Evolutionary conservation across 2,797 vertebrate genomes (phyloP), one percentile per base, ranked within the genome.

Genomic region (Buceros bicornis): DNA sequence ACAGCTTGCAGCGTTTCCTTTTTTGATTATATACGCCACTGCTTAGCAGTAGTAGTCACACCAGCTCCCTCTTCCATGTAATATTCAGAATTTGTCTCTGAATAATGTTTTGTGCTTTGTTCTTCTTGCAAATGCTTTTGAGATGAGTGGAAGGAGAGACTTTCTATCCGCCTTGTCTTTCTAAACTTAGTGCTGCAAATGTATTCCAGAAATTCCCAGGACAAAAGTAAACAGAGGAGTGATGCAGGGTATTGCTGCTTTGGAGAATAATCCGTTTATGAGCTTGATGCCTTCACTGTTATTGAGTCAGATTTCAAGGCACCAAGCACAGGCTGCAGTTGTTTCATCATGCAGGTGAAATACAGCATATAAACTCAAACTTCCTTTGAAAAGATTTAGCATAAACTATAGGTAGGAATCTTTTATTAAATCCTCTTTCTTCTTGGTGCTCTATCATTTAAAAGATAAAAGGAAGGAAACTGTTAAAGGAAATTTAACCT

Each of bases 221-320:
- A 47, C 50, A 78, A 57, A 91, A 83, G 62, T 53, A 74, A 86
- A 86, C 57, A 64, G 72, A 8, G 18, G 47, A 33, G 22, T 40
- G 74, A 71, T 40, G 29, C 57, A 67, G 25, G 64, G 42, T 29
- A 21, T 53, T 51, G 37, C 61, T 78, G 37, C 76, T 76, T 61
- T 69, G 62, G 65, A 47, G 83, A 48, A 78, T 67, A 69, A 51
- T 42, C 61, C 10, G 14, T 72, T 72, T 90, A 61, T 71, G 19
- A 87, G 31, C 61, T 91, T 0, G 3, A 61, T 81, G 61, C 33
- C 29, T 65, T 72, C 33, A 2, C 67, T 80, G 40, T 80, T 64
- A 64, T 9, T 58, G 88, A 86, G 91, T 86, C 72, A 83, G 69
- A 88, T 86, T 94, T 90, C 65, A 79, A 90, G 72, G 53, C 82